Conservation (phyloP, 2,888 invertebrate genomes). For the Drosophila koepferae region DNA sequence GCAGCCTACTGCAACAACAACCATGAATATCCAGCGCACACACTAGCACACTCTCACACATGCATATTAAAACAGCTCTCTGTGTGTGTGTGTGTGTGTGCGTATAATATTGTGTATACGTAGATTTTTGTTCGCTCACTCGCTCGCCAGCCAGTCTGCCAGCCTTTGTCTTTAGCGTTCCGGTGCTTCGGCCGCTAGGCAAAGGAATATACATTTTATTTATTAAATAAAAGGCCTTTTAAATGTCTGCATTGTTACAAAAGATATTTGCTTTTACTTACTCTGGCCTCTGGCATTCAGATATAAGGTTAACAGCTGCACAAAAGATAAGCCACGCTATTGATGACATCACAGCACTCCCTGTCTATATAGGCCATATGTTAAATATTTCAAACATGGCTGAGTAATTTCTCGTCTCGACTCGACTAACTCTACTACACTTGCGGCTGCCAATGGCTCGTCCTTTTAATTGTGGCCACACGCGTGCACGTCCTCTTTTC, state of each 20-base stretch:
- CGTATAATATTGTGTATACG: slow-evolving; percentile 58
- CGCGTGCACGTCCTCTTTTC: no score
- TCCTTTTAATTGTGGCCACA: slow-evolving; percentile 5
- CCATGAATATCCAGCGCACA: slow-evolving; percentile 21
- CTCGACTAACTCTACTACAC: slow-evolving; percentile 1
- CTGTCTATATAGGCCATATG: neutral
- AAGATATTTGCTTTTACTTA: slow-evolving; percentile 15
- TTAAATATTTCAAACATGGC: slow-evolving; percentile 24
- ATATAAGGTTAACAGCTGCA: slow-evolving; percentile 29
- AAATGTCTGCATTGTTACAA: slow-evolving; percentile 46
- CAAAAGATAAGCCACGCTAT: slow-evolving; percentile 13
- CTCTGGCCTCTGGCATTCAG: slow-evolving; percentile 36
- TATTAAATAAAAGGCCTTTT: slow-evolving; percentile 67
- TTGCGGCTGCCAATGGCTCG: neutral
- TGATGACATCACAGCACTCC: slow-evolving; percentile 18
- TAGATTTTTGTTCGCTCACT: slow-evolving; percentile 30
- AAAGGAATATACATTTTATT: slow-evolving; percentile 63
- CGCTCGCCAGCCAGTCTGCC: neutral
- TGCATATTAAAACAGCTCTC: slow-evolving; percentile 69
- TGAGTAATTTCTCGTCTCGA: slow-evolving; percentile 9
- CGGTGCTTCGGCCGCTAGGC: slow-evolving; percentile 50
- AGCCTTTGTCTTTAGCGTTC: slow-evolving; percentile 60
- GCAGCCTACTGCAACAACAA: slow-evolving; percentile 34
- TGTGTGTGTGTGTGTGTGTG: slow-evolving; percentile 65
- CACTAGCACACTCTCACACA: slow-evolving; percentile 40